Percentiles rank a stretch among this genome's conserved stretches.
Evolutionary conservation across 1,140 invertebrate species (phyloP).

Genomic region (Trichomalopsis sarcophagae): DNA sequence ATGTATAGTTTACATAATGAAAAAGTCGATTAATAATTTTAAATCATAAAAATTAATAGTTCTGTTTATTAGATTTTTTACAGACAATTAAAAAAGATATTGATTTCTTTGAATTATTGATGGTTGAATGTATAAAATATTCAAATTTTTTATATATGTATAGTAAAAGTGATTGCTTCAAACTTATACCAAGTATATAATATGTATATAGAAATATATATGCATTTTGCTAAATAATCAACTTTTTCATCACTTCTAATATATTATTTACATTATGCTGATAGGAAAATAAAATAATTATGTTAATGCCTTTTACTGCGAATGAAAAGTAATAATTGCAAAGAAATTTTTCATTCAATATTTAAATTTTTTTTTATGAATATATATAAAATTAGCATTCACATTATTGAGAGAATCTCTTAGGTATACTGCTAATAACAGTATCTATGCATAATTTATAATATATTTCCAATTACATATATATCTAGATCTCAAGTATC

Average conservation of each 20-base stretch:
- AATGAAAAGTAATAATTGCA: background rate
- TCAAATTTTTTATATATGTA: constrained; percentile 2
- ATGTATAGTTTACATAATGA: constrained; percentile 24
- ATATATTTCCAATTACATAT: constrained; percentile 39
- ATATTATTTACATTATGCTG: constrained; percentile 24
- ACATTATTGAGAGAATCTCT: constrained; percentile 30
- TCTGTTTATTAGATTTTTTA: background rate
- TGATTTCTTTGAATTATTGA: constrained; percentile 2
- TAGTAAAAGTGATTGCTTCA: constrained; percentile 20
- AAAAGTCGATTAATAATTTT: constrained; percentile 3
- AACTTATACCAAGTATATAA: background rate
- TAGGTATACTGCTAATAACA: constrained; percentile 8
- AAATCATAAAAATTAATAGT: background rate
- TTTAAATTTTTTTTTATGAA: constrained; percentile 20
- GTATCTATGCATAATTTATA: constrained; percentile 34
- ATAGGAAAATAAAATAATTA: constrained; percentile 21
- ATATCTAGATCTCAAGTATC: constrained; percentile 46
- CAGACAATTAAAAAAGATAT: background rate
- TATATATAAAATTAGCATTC: constrained; percentile 4
- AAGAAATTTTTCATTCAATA: background rate
- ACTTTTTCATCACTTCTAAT: constrained; percentile 20
- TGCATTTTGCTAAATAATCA: constrained; percentile 22
- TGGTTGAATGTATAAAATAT: constrained; percentile 14
- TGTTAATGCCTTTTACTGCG: background rate
- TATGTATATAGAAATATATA: constrained; percentile 41